Conservation (phyloP, 2,113 vertebrate species). For the Capra hircus region DNA sequence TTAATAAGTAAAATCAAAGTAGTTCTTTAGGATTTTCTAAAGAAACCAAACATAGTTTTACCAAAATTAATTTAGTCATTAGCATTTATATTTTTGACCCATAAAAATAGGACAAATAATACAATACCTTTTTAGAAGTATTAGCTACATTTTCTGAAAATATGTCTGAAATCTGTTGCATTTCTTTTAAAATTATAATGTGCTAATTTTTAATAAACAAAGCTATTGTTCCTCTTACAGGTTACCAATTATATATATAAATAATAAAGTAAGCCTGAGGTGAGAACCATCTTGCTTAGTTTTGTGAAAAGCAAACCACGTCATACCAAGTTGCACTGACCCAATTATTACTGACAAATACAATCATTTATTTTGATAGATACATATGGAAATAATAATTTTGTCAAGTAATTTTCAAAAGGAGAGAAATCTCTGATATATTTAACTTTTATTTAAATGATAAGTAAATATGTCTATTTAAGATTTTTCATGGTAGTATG, state of each 20-base stretch:
- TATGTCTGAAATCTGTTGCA: neutral
- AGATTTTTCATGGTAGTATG: neutral
- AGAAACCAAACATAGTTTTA: neutral
- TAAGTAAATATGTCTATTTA: neutral
- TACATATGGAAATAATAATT: neutral
- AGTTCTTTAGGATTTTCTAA: neutral
- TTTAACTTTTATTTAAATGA: neutral
- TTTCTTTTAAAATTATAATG: neutral
- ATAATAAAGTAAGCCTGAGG: neutral
- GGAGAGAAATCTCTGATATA: neutral
- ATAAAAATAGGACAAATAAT: neutral
- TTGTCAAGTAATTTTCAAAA: neutral
- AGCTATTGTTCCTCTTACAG: neutral
- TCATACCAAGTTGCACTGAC: neutral
- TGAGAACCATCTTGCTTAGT: neutral
- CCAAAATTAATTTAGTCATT: neutral
- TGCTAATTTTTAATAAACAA: neutral
- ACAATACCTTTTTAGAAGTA: neutral
- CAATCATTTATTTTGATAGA: conserved; percentile 14
- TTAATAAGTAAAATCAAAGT: neutral
- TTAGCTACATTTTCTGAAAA: neutral
- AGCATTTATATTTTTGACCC: neutral
- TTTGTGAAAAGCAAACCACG: neutral
- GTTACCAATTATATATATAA: neutral
- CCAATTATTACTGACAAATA: neutral